These are phyloP conservation scores for Ellobius talpinus DNA, from an alignment of 2,113 vertebrate genomes.

Conservation along the genomic window DNA sequence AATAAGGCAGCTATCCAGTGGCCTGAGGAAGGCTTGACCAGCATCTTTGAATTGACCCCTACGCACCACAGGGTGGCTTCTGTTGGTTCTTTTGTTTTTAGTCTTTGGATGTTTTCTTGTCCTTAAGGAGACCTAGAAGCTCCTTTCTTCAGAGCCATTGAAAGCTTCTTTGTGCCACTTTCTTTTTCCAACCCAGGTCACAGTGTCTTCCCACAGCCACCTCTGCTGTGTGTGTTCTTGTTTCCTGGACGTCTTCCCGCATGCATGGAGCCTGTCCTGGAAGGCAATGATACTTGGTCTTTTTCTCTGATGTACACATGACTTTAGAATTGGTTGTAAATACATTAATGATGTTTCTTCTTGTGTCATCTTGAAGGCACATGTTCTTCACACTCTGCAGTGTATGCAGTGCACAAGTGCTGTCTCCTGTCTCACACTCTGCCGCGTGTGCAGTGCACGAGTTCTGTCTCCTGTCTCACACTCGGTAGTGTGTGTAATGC, in stretches of 20 bases:
- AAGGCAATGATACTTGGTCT: no score
- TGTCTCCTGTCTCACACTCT: not conserved
- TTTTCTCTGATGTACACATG: no score
- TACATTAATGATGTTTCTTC: no score
- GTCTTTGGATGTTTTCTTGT: not conserved
- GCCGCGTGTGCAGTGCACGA: no score
- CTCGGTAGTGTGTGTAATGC: no score
- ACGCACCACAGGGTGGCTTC: not conserved
- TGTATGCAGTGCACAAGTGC: not conserved
- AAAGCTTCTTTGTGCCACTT: not conserved
- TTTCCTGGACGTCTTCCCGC: not conserved
- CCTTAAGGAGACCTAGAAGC: not conserved
- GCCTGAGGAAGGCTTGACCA: not conserved
- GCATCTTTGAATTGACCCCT: not conserved
- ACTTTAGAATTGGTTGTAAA: no score
- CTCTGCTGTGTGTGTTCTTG: not conserved
- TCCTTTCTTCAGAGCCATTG: not conserved
- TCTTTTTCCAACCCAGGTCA: not conserved
- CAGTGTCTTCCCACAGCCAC: not conserved
- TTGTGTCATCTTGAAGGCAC: no score
- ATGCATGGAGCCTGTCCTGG: no score
- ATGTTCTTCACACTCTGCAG: not conserved
- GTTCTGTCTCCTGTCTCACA: no score
- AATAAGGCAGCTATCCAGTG: not conserved
- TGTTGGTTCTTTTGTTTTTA: conserved; percentile 3